Conservation (phyloP, 1,140 invertebrate genomes). For the Penaeus chinensis region DNA sequence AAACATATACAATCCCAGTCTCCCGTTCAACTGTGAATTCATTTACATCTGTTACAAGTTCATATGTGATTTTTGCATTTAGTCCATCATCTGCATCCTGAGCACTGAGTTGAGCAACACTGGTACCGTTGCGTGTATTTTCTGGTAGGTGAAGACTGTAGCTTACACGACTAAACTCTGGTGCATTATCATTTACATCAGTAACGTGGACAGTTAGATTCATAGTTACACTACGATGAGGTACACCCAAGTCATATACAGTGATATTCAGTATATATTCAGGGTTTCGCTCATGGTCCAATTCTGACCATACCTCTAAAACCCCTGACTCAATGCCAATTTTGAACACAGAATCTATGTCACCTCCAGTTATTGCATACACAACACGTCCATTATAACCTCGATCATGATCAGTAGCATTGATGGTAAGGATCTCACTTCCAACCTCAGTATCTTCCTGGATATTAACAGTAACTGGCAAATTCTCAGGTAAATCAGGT, state of each 20-base stretch:
- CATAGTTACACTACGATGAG: conserved; percentile 81
- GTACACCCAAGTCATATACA: conserved; percentile 87
- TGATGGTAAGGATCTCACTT: conserved; percentile 34
- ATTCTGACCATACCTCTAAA: conserved; percentile 83
- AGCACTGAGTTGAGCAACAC: conserved; percentile 70
- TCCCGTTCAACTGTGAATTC: conserved; percentile 86
- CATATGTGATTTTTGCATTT: conserved; percentile 85
- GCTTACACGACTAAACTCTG: conserved; percentile 69
- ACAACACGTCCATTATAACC: conserved; percentile 93
- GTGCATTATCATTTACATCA: conserved; percentile 71
- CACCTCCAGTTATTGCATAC: conserved; percentile 87
- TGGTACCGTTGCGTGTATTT: conserved; percentile 67
- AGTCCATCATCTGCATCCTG: conserved; percentile 71
- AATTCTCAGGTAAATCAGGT: conserved; percentile 80
- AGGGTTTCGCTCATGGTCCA: conserved; percentile 86
- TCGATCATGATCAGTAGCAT: conserved; percentile 79
- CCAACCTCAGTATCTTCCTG: conserved; percentile 51
- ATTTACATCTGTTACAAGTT: conserved; percentile 80
- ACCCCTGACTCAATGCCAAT: conserved; percentile 88
- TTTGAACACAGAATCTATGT: conserved; percentile 87
- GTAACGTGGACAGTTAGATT: conserved; percentile 76
- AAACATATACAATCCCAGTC: conserved; percentile 83
- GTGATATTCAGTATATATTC: conserved; percentile 89
- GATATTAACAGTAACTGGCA: conserved; percentile 45
- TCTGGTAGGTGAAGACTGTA: conserved; percentile 70